Evolutionary conservation across 2,797 vertebrate species (phyloP), one percentile per base, ranked within the genome.

Genomic region (Phrynocephalus forsythii): DNA sequence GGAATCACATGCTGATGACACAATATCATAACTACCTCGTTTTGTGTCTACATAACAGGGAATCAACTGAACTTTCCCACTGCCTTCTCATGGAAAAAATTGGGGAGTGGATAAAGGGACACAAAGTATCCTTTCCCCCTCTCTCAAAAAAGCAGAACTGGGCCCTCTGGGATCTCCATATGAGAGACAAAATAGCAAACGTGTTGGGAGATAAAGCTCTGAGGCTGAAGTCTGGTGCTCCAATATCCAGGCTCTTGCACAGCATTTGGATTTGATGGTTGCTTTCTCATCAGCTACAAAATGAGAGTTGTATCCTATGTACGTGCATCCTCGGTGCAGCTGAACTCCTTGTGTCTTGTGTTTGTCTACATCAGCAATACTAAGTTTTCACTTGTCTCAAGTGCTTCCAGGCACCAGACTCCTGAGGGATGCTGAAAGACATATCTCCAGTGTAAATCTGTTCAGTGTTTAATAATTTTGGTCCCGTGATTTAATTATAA

Each of bases 401-500:
- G 82, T 92, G n/a, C 72, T 90, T 15, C 30, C 88, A 78, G 87
- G 18, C 84, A 87, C n/a, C 44, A 30, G 88, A 91, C 15, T 0
- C 69, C 88, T 63, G 83, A 82, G 16, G 83, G 7, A 1, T 82
- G 5, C 79, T 85, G 33, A 89, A 88, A 18, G n/a, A 89, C 87
- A 91, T 83, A 28, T 2, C 56, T 88, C 33, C 44, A 80, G 2
- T 87, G 86, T 89, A 84, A 87, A 86, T 30, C 5, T 69, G 63
- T 76, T 91, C 84, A 80, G 67, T 93, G n/a, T 87, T 92, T 91
- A 89, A 92, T 87, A 1, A 79, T 56, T 44, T 90, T 88, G 24
- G 87, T 90, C 79, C 20, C 88, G 10, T 88, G 7, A 88, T 48
- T 91, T 28, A 48, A 60, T 91, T 78, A 28, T 68, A 92, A 89